Percentiles rank a stretch among this genome's conserved stretches.
Conservation (phyloP, 2,797 vertebrate species). For the Sebastes itinus region DNA sequence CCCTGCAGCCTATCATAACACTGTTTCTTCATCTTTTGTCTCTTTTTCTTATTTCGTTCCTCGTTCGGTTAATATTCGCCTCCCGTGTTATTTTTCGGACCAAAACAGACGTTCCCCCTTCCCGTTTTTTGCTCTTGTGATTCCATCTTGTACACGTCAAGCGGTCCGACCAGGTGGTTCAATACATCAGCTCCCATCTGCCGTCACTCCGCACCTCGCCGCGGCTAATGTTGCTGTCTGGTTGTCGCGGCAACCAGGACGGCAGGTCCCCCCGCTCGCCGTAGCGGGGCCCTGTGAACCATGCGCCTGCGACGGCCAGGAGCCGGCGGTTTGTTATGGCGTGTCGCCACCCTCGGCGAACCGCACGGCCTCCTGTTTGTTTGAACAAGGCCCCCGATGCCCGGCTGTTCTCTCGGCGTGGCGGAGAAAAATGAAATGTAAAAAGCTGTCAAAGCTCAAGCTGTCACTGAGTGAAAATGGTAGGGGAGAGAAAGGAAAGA, state of each 20-base stretch:
- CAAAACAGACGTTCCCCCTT: conserved; percentile 8
- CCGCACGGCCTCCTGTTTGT: conserved; percentile 84
- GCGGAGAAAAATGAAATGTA: conserved; percentile 60
- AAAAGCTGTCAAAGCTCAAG: conserved; percentile 69
- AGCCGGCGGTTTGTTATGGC: conserved; percentile 75
- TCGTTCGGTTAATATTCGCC: not conserved
- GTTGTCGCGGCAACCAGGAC: conserved; percentile 59
- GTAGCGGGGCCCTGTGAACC: conserved; percentile 26
- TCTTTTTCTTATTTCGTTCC: not conserved
- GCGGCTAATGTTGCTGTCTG: conserved; percentile 63
- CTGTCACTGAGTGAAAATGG: conserved; percentile 53
- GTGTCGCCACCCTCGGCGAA: conserved; percentile 72
- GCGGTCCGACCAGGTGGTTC: conserved; percentile 55
- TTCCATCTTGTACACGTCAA: conserved; percentile 42
- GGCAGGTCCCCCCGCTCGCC: conserved; percentile 36
- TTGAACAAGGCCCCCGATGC: conserved; percentile 76
- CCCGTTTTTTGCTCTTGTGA: conserved; percentile 2
- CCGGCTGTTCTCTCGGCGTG: conserved; percentile 51
- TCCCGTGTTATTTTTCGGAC: conserved; percentile 8
- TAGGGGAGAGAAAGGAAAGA: not conserved
- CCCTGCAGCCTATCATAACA: conserved; percentile 7
- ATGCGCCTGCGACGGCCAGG: conserved; percentile 62
- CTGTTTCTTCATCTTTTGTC: conserved; percentile 5
- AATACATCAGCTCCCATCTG: conserved; percentile 55
- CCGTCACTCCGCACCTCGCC: conserved; percentile 83